These are phyloP conservation scores for Odobenus rosmarus DNA, from an alignment of 2,113 vertebrate genomes.

Conservation along the genomic window DNA sequence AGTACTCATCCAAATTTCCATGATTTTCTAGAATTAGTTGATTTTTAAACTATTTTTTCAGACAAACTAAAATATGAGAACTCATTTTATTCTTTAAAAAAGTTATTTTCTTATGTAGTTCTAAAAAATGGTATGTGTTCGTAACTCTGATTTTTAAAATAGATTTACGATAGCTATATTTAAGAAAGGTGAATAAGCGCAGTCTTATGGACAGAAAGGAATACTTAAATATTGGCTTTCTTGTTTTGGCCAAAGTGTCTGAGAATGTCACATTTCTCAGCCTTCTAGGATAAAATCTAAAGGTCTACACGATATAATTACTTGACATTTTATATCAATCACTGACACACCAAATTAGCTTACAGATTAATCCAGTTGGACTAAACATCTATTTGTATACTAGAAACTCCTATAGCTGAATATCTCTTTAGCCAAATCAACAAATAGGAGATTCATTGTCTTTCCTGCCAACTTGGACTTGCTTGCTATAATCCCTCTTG, in stretches of 20 bases:
- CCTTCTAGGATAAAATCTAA: neutral
- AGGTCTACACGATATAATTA: neutral
- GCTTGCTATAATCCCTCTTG: neutral
- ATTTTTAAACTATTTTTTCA: constrained; percentile 16
- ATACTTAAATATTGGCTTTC: neutral
- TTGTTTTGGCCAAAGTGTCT: neutral
- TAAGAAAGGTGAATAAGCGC: neutral
- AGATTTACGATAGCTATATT: neutral
- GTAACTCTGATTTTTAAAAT: neutral
- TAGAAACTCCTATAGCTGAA: neutral
- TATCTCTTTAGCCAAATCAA: neutral
- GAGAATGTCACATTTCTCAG: neutral
- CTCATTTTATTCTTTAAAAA: neutral
- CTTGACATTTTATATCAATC: neutral
- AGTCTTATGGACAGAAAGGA: neutral
- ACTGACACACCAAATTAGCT: neutral
- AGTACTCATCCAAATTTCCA: neutral
- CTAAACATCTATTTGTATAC: neutral
- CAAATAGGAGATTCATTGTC: neutral
- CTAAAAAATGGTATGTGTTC: neutral
- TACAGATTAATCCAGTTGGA: neutral
- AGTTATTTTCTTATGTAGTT: neutral
- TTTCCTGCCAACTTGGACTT: neutral
- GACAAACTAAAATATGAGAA: constrained; percentile 8
- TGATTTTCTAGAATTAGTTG: neutral